These are phyloP conservation scores for Buphagus erythrorhynchus DNA, from an alignment of 2,797 vertebrate species.

Conservation along the genomic window DNA sequence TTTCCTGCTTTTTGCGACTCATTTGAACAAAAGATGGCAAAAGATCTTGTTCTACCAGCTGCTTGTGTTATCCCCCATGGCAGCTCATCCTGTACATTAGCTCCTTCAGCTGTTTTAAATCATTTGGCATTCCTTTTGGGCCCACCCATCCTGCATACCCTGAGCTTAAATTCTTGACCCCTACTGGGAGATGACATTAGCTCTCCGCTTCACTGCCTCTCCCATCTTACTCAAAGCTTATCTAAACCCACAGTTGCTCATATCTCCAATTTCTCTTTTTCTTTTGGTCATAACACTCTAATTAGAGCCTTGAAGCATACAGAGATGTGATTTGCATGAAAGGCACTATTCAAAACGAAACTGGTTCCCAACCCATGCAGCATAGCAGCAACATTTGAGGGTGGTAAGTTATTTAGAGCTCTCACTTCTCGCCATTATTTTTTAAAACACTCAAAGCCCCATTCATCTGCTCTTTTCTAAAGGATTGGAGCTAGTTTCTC, in stretches of 20 bases:
- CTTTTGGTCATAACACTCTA: constrained; percentile 4
- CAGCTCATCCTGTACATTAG: constrained; percentile 14
- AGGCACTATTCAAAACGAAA: background rate
- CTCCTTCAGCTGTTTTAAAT: constrained; percentile 50
- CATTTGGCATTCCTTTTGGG: constrained; percentile 49
- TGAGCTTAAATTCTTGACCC: constrained; percentile 60
- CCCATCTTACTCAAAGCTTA: constrained; percentile 53
- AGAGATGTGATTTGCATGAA: constrained; percentile 44
- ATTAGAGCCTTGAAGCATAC: constrained; percentile 43
- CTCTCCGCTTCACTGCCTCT: constrained; percentile 20
- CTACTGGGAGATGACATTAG: constrained; percentile 56
- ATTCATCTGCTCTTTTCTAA: background rate
- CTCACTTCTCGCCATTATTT: background rate
- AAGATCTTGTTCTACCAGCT: constrained; percentile 36
- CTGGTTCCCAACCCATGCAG: background rate
- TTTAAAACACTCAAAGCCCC: background rate
- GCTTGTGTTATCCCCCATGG: background rate
- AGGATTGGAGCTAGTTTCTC: constrained; percentile 15
- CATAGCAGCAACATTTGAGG: background rate
- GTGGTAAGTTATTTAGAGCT: background rate
- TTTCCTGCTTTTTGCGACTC: background rate
- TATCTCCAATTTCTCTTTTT: background rate
- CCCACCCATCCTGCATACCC: constrained; percentile 37
- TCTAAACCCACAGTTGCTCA: constrained; percentile 34
- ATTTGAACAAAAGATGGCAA: background rate